Evolutionary conservation across 2,888 invertebrate genomes (phyloP), one percentile per base, ranked within the genome.

Genomic region (Serrognathus titanus): DNA sequence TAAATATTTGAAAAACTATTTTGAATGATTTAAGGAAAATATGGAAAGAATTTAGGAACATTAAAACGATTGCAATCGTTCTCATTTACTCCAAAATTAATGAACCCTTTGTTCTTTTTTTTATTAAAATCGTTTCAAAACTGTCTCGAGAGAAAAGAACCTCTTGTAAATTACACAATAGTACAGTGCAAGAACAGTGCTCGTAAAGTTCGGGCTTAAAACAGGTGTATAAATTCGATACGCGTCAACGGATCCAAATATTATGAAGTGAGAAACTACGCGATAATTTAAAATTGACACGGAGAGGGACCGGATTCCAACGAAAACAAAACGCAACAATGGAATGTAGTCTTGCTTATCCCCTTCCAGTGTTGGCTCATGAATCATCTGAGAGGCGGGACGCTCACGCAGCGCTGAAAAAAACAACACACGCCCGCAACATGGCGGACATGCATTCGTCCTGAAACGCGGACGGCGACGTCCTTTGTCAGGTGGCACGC

Each of bases 391-490:
- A 68, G 66, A 58, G 73, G 73, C 72, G 73, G 69, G 66, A 58
- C 68, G 56, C 66, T 57, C 65, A 66, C 55, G 37, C 51, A 55
- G 66, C 59, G 63, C 57, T 60, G 65, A 65, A 70, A 69, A 71
- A 68, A 69, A 73, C 70, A 71, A 71, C 71, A 67, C 71, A 74
- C 73, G 73, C 74, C 73, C 67, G 74, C 73, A 73, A 66, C 63
- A 73, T 73, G 74, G 74, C 72, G 72, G 69, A 49, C 58, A 39
- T 45, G 36, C 47, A 39, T 46, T 41, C 45, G 57, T 54, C 47
- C 36, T 53, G 47, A 53, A 54, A 54, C 51, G 48, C 43, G 48
- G 52, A 41, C 52, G 16, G 41, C 48, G 41, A 57, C 51, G 51
- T 47, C 54, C 47, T 55, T 58, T 58, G 54, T 58, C 51, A 48